Base-by-base conservation (phyloP, 92 coral and sea anemone species). In the Anthopleura xanthogrammica region DNA sequence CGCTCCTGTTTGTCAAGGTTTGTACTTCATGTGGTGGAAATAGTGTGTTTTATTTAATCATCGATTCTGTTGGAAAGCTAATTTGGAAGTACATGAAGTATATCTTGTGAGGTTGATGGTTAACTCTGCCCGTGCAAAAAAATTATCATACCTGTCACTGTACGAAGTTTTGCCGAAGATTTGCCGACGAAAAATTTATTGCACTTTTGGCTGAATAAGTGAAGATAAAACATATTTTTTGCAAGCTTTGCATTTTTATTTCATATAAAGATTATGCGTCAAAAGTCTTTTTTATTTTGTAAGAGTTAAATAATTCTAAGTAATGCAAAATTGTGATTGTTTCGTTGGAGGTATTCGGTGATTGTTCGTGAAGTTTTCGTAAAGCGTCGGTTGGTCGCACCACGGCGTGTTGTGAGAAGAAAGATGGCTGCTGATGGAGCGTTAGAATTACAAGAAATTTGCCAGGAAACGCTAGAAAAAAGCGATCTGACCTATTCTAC, bases 381-480 rank as follows among this genome's bases (percentile, higher is more conserved):
- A 50, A 48, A 80, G 83, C 83, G 66, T 79, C 70, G 50, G 7
- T 79, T 17, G 12, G 42, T 68, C 24, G 70, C 75, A 6, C 48
- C 75, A 6, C 48, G 88, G 89, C 83, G 86, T 90, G 93, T 87
- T 85, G 90, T 87, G 95, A 92, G 94, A 91, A 88, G 87, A 79
- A 93, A 93, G 91, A 94, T 94, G 98, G 98, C 98, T 73, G 81
- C 91, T 74, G 84, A 82, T 75, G 89, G 75, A 75, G 42, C 81
- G 13, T 80, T 79, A 48, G 79, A 50, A 43, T 71, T 58, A 24
- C 83, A 70, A 52, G 81, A 68, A 70, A 79, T 78, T 56, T 71
- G 81, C 58, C 77, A 68, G 68, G 81, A 68, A 55, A 41, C 88
- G 14, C 71, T 68, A 5, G 88, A 79, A 70, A 85, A 79, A 65